Percentiles rank a stretch among this genome's conserved stretches.
Conservation (phyloP, 2,888 invertebrate species). For the Ceramica pisi region DNA sequence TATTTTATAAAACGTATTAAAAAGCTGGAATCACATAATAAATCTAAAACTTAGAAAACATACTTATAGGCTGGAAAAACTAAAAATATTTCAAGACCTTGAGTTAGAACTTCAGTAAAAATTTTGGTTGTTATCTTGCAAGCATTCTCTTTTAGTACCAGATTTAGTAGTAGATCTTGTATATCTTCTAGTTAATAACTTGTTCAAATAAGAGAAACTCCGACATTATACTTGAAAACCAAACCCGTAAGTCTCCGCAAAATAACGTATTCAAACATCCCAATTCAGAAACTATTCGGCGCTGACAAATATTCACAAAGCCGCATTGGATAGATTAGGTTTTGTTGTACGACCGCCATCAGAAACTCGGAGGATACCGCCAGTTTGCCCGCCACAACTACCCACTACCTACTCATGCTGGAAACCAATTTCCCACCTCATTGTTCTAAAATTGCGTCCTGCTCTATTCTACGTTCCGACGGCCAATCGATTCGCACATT, state of each 20-base stretch:
- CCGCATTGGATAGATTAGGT: conserved; percentile 57
- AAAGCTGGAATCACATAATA: background rate
- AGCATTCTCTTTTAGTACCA: background rate
- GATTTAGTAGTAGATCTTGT: background rate
- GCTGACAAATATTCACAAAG: conserved; percentile 56
- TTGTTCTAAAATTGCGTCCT: conserved; percentile 86
- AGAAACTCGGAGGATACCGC: conserved; percentile 45
- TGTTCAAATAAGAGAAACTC: background rate
- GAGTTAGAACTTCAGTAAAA: conserved; percentile 12
- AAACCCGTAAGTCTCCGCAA: conserved; percentile 1
- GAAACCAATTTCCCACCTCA: conserved; percentile 85
- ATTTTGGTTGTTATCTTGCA: conserved; percentile 15
- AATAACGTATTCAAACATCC: conserved; percentile 28
- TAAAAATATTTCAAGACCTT: conserved; percentile 2
- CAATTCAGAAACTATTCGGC: conserved; percentile 29
- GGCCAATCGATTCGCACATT: conserved; percentile 74
- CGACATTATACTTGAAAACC: conserved; percentile 5
- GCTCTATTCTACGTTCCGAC: conserved; percentile 70
- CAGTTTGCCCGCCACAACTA: conserved; percentile 56
- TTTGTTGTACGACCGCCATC: conserved; percentile 53
- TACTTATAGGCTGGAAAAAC: background rate
- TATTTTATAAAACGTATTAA: conserved; percentile 14
- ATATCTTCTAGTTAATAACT: background rate
- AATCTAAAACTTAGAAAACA: background rate
- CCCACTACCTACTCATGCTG: conserved; percentile 66